Evolutionary conservation across 2,888 invertebrate species (phyloP), one percentile per base, ranked within the genome.

Genomic region (Acleris literana): DNA sequence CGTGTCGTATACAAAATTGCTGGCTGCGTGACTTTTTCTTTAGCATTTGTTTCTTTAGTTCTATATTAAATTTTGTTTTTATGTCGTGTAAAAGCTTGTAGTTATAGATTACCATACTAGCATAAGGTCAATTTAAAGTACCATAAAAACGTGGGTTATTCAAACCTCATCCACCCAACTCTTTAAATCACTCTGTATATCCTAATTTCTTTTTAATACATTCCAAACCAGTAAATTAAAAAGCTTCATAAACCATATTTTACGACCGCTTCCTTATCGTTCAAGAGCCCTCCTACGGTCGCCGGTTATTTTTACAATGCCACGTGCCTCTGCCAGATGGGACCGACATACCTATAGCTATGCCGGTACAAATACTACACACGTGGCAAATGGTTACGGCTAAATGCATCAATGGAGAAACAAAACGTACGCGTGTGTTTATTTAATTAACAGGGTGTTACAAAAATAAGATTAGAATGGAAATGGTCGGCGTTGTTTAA

Each of bases 291-390:
- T 58, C 54, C 48, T 46, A 13, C 18, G 17, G 18, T 20, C 43
- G 43, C 56, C 46, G 62, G 65, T 56, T 69, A 69, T 69, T 69
- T 68, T 63, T 68, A 53, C 22, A 51, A 60, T 11, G 22, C 55
- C 58, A 65, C 53, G 57, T 56, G 63, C 65, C 60, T n/a, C 54
- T 63, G 63, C 60, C 25, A 65, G 64, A 60, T 60, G 53, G 5
- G 18, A 13, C 54, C 58, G 29, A 62, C 17, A 53, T 43, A 51
- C 60, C 51, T 6, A 25, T 18, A 29, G 3, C 22, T n/a, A 16
- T 4, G n/a, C 18, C n/a, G 43, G 22, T 49, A 4, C 22, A 55
- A 25, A 25, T 22, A 63, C 39, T 25, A 11, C 22, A 43, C 16
- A 56, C 48, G 33, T 64, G 48, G 39, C 39, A 11, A 48, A 53